Percentiles rank a stretch among this genome's conserved stretches.
Conservation (phyloP, 2,888 invertebrate genomes). For the Sesamia inferens region DNA sequence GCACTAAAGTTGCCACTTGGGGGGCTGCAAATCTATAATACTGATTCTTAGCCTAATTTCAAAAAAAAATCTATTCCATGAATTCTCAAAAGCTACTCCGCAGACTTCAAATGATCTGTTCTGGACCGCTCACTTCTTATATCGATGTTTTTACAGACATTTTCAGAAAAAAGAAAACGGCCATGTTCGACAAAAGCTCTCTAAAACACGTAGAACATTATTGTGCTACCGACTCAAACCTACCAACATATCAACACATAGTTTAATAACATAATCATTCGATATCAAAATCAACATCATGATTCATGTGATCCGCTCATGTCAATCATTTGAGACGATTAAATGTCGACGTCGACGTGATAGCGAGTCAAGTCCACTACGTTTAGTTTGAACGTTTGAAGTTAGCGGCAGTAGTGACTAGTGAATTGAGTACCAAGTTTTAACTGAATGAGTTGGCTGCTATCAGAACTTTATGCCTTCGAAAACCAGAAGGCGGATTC, state of each 20-base stretch:
- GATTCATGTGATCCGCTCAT: conserved; percentile 1
- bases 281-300: conserved; percentile 3
- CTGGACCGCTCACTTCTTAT: neutral
- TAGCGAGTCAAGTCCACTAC: conserved; percentile 16
- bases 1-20: too few relatives aligned
- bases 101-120: neutral
- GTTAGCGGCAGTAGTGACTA: neutral
- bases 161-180: too few relatives aligned
- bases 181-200: too few relatives aligned
- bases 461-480: neutral
- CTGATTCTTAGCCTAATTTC: too few relatives aligned
- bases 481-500: neutral
- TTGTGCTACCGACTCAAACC: neutral
- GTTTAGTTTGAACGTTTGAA: conserved; percentile 17
- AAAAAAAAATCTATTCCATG: too few relatives aligned
- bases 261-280: neutral
- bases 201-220: neutral
- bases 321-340: conserved; percentile 36
- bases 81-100: too few relatives aligned
- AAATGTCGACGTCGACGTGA: neutral
- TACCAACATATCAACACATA: neutral
- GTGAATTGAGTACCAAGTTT: conserved; percentile 23
- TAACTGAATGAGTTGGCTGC: neutral
- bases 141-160: neutral
- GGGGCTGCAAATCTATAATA: too few relatives aligned